phyloP scores from a whole-genome alignment of 2,797 vertebrate genomes.

The Streptopelia turtur region DNA sequence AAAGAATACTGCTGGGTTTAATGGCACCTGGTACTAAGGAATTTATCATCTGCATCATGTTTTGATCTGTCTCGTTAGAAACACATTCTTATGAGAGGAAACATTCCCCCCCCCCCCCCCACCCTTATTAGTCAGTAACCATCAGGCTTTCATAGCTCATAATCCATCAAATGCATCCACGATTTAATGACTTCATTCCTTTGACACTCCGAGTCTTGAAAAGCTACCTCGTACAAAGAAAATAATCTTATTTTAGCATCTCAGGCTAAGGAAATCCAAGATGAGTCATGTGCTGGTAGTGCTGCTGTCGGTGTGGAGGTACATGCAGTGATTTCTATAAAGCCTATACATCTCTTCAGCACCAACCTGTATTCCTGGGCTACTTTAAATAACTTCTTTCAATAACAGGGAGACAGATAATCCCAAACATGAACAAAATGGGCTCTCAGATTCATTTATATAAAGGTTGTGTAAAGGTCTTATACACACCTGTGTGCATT shows the following conservation, averaged over 20 bases:
- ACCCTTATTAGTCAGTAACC: neutral
- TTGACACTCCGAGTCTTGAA: conserved; percentile 20
- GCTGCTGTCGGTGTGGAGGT: conserved; percentile 20
- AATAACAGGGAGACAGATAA: neutral
- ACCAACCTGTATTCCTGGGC: neutral
- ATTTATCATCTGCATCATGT: conserved; percentile 26
- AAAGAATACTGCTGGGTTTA: conserved; percentile 35
- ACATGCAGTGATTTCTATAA: neutral
- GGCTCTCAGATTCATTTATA: neutral
- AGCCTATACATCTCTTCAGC: neutral
- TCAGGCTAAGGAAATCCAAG: neutral
- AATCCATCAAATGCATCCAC: conserved; percentile 46
- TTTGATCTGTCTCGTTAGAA: conserved; percentile 62
- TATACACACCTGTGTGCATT: rapidly evolving
- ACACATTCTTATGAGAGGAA: neutral
- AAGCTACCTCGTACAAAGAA: neutral
- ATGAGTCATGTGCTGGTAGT: neutral
- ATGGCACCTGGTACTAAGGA: conserved; percentile 4
- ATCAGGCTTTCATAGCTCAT: conserved; percentile 19
- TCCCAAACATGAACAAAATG: neutral
- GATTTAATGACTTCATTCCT: conserved; percentile 40
- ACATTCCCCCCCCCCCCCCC: neutral
- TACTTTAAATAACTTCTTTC: conserved; percentile 4
- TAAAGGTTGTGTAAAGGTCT: neutral
- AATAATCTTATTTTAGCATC: neutral